Evolutionary conservation across 2,888 invertebrate genomes (phyloP).

Genomic region (Phaedon cochleariae): DNA sequence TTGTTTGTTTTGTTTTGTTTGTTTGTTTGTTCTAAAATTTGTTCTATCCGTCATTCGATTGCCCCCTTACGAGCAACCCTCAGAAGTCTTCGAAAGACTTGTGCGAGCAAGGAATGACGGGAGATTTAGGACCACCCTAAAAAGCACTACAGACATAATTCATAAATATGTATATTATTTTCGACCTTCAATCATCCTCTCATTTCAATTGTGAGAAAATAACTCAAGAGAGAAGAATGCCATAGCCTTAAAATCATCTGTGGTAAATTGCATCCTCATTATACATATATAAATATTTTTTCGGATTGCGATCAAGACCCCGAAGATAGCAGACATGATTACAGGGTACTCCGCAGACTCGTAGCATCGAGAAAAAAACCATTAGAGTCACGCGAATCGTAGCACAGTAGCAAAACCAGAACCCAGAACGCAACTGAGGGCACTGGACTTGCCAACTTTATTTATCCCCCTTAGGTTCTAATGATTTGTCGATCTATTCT

Average conservation of each 20-base stretch:
- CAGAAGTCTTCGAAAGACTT: no score
- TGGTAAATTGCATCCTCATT: constrained; percentile 16
- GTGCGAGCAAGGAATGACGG: no score
- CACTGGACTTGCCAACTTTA: not conserved
- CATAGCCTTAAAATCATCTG: not conserved
- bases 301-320: constrained; percentile 43
- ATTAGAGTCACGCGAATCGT: not conserved
- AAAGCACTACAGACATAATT: no score
- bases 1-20: no score
- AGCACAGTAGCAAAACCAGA: not conserved
- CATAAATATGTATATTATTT: no score
- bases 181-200: not conserved
- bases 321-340: constrained; percentile 2
- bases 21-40: no score
- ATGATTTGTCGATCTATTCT: no score
- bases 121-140: no score
- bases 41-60: no score
- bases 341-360: not conserved
- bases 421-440: not conserved
- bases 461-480: not conserved
- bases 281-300: constrained; percentile 35
- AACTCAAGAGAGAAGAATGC: not conserved
- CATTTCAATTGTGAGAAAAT: not conserved
- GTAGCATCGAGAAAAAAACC: not conserved
- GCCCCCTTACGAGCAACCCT: no score